Evolutionary conservation across 2,888 invertebrate species (phyloP).

Genomic region (Falcaria lacertinaria): DNA sequence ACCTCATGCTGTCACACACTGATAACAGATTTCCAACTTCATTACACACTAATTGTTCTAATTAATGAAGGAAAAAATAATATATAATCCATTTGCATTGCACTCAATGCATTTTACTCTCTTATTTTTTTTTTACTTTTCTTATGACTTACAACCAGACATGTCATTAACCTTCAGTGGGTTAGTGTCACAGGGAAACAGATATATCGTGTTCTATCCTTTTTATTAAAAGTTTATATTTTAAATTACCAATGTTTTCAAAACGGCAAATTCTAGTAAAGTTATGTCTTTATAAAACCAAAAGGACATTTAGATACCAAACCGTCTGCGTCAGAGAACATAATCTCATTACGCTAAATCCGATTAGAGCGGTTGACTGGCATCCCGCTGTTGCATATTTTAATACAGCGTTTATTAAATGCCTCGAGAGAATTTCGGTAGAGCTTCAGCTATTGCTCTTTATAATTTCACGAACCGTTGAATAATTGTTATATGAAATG

Average conservation of each 20-base stretch:
- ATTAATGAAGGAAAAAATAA: neutral
- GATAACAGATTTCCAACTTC: conserved; percentile 33
- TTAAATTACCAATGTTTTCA: no score
- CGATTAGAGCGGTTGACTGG: conserved; percentile 42
- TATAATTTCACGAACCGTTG: neutral
- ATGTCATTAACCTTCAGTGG: no score
- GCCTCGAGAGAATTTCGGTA: conserved; percentile 14
- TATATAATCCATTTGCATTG: no score
- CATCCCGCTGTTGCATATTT: conserved; percentile 31
- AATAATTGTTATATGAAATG: no score
- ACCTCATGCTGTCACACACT: conserved; percentile 49
- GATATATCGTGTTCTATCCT: no score
- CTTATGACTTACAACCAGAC: no score
- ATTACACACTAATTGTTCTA: conserved; percentile 4
- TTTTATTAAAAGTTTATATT: no score
- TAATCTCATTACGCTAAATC: conserved; percentile 53
- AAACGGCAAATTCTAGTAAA: neutral
- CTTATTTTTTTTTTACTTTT: no score
- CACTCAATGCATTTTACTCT: no score
- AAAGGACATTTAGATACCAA: conserved; percentile 11
- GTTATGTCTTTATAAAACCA: conserved; percentile 4
- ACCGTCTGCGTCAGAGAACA: conserved; percentile 21
- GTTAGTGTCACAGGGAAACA: no score
- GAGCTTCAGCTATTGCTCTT: conserved; percentile 4
- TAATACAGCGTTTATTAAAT: conserved; percentile 38